phyloP scores from a whole-genome alignment of 2,797 vertebrate genomes.

The Coracias cyanogaster region DNA sequence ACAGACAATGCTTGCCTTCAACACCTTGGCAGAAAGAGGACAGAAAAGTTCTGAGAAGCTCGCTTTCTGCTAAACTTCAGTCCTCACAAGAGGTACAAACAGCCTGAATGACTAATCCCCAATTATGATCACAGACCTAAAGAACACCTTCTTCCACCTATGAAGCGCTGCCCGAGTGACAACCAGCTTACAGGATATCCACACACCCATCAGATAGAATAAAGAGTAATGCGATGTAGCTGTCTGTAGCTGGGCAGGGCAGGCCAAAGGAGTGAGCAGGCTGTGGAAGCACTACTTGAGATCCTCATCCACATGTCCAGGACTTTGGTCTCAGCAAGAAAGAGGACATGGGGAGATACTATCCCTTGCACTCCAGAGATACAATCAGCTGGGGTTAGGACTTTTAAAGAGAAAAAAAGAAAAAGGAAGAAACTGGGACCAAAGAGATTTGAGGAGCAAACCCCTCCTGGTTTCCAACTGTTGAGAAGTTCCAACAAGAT shows the following conservation, averaged over 20 bases:
- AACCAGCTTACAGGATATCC: not conserved
- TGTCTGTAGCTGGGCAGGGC: accelerated
- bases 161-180: accelerated
- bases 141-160: not conserved
- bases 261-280: not conserved
- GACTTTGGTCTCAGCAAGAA: not conserved
- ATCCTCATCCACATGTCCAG: not conserved
- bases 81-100: not conserved
- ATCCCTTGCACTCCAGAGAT: not conserved
- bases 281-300: not conserved
- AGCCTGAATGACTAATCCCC: not conserved
- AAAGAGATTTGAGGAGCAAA: not conserved
- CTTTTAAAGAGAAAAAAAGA: not conserved
- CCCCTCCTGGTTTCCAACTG: not conserved
- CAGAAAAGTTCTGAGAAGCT: not conserved
- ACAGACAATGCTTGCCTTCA: not conserved
- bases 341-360: not conserved
- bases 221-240: not conserved
- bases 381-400: not conserved
- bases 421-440: not conserved
- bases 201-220: not conserved
- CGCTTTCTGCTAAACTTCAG: not conserved
- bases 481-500: not conserved
- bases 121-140: not conserved
- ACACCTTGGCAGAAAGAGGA: not conserved